These are phyloP conservation scores for Prunella strophiata DNA, from an alignment of 2,797 vertebrate species.

Conservation along the genomic window DNA sequence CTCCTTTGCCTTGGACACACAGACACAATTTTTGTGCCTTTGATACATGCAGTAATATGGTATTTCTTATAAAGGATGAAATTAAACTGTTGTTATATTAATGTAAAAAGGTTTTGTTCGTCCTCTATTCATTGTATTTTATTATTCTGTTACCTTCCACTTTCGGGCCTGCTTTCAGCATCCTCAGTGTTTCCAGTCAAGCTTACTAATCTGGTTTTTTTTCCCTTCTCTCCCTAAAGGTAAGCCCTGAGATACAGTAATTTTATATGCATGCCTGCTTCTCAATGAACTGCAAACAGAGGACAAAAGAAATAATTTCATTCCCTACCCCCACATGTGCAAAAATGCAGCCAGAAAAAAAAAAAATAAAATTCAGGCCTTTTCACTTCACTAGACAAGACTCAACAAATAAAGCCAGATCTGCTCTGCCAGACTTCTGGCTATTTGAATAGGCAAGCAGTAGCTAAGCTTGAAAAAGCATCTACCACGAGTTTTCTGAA, in stretches of 20 bases:
- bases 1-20: background rate
- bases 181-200: slow-evolving; percentile 24
- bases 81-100: background rate
- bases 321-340: slow-evolving; percentile 45
- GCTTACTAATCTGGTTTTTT: slow-evolving; percentile 22
- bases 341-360: slow-evolving; percentile 57
- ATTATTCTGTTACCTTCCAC: background rate
- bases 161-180: background rate
- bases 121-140: background rate
- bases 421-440: slow-evolving; percentile 65
- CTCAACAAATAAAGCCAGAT: slow-evolving; percentile 75
- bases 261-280: slow-evolving; percentile 74
- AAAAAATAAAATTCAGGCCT: slow-evolving; percentile 16
- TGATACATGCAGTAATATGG: background rate
- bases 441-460: slow-evolving; percentile 67
- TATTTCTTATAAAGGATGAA: background rate
- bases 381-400: slow-evolving; percentile 74
- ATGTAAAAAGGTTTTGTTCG: background rate
- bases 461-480: slow-evolving; percentile 61
- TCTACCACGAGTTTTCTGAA: background rate
- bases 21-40: background rate
- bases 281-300: slow-evolving; percentile 66
- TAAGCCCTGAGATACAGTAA: slow-evolving; percentile 62
- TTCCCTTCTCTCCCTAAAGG: slow-evolving; percentile 50
- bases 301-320: slow-evolving; percentile 74